Conservation (phyloP, 2,113 vertebrate genomes). For the Actenoides lindsayi region DNA sequence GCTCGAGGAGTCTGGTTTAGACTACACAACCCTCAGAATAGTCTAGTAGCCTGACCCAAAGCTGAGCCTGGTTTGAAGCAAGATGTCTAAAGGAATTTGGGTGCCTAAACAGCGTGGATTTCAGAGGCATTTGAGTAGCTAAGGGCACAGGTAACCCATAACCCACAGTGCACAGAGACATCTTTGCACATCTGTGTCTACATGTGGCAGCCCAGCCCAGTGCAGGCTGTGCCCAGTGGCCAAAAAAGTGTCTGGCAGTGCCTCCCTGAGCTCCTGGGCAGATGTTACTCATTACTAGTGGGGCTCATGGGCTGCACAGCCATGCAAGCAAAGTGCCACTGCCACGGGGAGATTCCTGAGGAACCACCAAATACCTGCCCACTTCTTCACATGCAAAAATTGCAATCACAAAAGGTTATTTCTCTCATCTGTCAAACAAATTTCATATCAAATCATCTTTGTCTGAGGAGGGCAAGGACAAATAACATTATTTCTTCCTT, state of each 20-base stretch:
- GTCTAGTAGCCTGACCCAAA: background rate
- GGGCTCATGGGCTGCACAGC: background rate
- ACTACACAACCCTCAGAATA: background rate
- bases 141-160: background rate
- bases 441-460: background rate
- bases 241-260: background rate
- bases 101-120: background rate
- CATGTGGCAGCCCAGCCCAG: background rate
- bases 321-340: rapidly evolving
- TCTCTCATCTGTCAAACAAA: background rate
- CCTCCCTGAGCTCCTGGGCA: rapidly evolving
- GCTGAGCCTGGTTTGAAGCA: background rate
- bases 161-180: background rate
- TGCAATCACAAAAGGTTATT: background rate
- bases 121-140: background rate
- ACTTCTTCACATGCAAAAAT: background rate
- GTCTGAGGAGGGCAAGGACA: background rate
- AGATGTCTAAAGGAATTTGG: background rate
- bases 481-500: background rate
- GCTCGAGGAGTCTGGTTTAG: background rate
- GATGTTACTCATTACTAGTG: rapidly evolving
- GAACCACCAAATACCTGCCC: background rate
- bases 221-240: background rate
- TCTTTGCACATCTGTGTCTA: background rate
- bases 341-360: background rate